Evolutionary conservation across 53 echinoderm and acorn worm species (phyloP).

Genomic region (Paelopatides confundens): DNA sequence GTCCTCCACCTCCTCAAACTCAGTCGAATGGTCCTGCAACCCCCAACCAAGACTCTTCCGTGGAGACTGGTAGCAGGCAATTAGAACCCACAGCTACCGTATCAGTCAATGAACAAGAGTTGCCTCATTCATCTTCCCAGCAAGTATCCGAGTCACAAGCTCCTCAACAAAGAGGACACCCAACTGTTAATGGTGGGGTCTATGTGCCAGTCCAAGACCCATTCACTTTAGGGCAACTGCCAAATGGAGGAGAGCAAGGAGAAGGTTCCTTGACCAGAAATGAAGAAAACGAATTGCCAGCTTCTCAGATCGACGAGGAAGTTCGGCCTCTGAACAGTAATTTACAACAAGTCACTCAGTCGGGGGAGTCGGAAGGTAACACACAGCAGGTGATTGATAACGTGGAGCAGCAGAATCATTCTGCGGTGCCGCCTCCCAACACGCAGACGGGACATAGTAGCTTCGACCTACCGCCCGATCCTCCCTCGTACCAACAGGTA

Average conservation of each 20-base stretch:
- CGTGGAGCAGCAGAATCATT: background rate
- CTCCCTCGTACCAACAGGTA: slow-evolving; percentile 92
- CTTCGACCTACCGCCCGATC: slow-evolving; percentile 66
- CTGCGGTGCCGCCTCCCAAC: slow-evolving; percentile 31
- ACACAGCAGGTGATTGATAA: background rate
- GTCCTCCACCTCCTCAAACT: background rate
- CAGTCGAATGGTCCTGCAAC: background rate
- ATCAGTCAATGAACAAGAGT: background rate
- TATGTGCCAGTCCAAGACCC: slow-evolving; percentile 40
- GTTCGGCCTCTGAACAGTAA: slow-evolving; percentile 26
- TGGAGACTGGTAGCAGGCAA: background rate
- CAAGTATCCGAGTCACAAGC: background rate
- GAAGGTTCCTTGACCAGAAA: background rate
- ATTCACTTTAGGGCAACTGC: background rate
- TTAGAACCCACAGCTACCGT: background rate
- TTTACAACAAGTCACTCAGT: background rate
- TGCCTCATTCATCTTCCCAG: background rate
- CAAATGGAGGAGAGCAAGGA: background rate
- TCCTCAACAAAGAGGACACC: background rate
- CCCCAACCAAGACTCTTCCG: background rate
- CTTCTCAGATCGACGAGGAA: slow-evolving; percentile 35
- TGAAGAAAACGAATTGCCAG: background rate
- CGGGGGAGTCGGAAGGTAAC: background rate
- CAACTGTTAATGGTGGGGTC: background rate
- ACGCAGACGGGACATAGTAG: slow-evolving; percentile 2